phyloP scores from a whole-genome alignment of 64 coral and sea anemone species.

The Platygyra sinensis region DNA sequence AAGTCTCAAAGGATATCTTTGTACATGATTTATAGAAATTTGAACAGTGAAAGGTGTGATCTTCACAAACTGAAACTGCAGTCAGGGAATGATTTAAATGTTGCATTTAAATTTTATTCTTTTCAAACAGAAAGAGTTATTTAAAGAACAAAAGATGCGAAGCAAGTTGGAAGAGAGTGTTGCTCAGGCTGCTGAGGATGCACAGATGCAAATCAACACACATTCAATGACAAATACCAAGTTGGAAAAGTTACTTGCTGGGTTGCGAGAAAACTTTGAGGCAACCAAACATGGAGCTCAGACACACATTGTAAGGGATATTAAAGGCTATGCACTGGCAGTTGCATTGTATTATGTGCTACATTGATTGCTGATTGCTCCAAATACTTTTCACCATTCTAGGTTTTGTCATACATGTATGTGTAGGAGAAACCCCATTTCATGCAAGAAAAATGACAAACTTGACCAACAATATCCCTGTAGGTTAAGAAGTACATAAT shows the following conservation, averaged over 20 bases:
- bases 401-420: neutral
- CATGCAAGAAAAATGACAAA: too few species aligned
- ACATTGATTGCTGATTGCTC: too few species aligned
- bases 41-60: too few species aligned
- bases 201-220: conserved; percentile 77
- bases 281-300: conserved; percentile 72
- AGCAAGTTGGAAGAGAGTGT: conserved; percentile 86
- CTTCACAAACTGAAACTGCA: too few species aligned
- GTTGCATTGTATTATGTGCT: neutral
- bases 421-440: neutral
- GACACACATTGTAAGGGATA: conserved; percentile 67
- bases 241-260: conserved; percentile 71
- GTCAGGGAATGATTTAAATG: neutral
- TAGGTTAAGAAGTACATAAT: too few species aligned
- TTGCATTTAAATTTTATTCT: neutral
- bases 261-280: conserved; percentile 76
- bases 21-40: too few species aligned
- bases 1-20: too few species aligned
- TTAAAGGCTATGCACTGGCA: neutral
- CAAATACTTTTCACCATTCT: too few species aligned
- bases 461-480: too few species aligned
- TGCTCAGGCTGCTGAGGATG: conserved; percentile 84
- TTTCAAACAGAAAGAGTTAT: conserved; percentile 77
- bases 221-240: conserved; percentile 52
- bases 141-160: conserved; percentile 84